A percentile compares a stretch with the other conserved stretches of the same genome.
These are phyloP conservation scores for Nothocercus nigrocapillus DNA, from an alignment of 2,113 vertebrate species.

Conservation along the genomic window DNA sequence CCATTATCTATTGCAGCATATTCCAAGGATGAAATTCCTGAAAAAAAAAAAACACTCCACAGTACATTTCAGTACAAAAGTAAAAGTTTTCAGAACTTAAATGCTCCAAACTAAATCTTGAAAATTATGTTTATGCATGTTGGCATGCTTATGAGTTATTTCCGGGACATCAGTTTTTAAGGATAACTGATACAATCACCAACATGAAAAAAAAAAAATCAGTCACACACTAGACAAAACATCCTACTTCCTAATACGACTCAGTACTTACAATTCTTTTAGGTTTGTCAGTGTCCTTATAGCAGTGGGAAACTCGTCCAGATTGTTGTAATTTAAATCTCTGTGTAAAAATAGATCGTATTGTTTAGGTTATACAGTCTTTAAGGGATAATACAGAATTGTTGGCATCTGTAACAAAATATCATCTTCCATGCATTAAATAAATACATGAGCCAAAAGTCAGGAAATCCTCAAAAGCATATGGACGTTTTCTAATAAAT, in stretches of 20 bases:
- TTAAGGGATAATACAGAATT: not conserved
- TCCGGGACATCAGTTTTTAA: slow-evolving; percentile 18
- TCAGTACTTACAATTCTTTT: slow-evolving; percentile 91
- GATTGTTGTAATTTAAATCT: slow-evolving; percentile 89
- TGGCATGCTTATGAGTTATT: slow-evolving; percentile 24
- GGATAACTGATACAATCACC: slow-evolving; percentile 33
- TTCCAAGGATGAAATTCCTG: not conserved
- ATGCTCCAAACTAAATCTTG: not conserved
- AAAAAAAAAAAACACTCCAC: not conserved
- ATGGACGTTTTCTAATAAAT: not conserved
- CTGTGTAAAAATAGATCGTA: slow-evolving; percentile 70
- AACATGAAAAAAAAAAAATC: slow-evolving; percentile 12
- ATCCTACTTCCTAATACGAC: not conserved
- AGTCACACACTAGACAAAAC: slow-evolving; percentile 32
- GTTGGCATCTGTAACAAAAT: slow-evolving; percentile 10
- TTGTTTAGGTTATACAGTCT: slow-evolving; percentile 30
- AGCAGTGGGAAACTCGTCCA: slow-evolving; percentile 85
- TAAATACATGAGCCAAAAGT: slow-evolving; percentile 14
- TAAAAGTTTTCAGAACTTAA: not conserved
- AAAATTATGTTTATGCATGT: not conserved
- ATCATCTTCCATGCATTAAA: not conserved
- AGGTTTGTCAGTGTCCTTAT: slow-evolving; percentile 88
- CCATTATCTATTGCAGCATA: not conserved
- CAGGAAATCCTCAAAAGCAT: slow-evolving; percentile 9
- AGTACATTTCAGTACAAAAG: not conserved